Percentiles rank a stretch among this genome's conserved stretches.
Evolutionary conservation across 1,140 invertebrate genomes (phyloP).

Genomic region (Atopsyche davidsoni): DNA sequence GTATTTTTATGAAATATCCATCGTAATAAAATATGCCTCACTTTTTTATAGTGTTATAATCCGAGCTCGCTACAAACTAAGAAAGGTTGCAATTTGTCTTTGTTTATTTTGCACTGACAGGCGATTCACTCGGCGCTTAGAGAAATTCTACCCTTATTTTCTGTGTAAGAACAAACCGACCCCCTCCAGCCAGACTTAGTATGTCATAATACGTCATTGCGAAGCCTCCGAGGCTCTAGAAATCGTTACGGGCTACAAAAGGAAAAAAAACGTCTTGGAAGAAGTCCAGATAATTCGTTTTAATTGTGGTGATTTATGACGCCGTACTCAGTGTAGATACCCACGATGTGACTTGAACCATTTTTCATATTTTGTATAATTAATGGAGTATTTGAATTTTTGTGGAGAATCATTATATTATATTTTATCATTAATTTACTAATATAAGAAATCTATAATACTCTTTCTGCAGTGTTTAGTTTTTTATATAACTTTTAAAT

Average conservation of each 20-base stretch:
- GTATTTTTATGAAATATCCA: no score
- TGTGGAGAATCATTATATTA: no score
- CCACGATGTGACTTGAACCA: no score
- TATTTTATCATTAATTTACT: no score
- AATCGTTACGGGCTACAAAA: background rate
- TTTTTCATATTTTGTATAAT: no score
- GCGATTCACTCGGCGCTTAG: slow-evolving; percentile 23
- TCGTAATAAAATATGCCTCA: no score
- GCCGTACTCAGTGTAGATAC: no score
- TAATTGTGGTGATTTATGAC: background rate
- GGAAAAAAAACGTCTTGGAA: slow-evolving; percentile 2
- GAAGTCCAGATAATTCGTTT: background rate
- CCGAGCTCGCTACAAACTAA: background rate
- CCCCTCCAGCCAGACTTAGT: slow-evolving; percentile 15
- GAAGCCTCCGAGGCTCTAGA: slow-evolving; percentile 2
- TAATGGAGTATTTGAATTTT: no score
- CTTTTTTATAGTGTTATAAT: no score
- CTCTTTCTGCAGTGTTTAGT: no score
- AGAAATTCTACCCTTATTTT: slow-evolving; percentile 20
- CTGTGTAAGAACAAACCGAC: slow-evolving; percentile 19
- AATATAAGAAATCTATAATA: no score
- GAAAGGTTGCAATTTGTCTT: slow-evolving; percentile 25
- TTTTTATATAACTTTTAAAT: no score
- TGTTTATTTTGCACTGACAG: slow-evolving; percentile 27
- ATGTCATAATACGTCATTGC: slow-evolving; percentile 24